Evolutionary conservation across 2,797 vertebrate genomes (phyloP), one percentile per base, ranked within the genome.

Genomic region (Chelmon rostratus): DNA sequence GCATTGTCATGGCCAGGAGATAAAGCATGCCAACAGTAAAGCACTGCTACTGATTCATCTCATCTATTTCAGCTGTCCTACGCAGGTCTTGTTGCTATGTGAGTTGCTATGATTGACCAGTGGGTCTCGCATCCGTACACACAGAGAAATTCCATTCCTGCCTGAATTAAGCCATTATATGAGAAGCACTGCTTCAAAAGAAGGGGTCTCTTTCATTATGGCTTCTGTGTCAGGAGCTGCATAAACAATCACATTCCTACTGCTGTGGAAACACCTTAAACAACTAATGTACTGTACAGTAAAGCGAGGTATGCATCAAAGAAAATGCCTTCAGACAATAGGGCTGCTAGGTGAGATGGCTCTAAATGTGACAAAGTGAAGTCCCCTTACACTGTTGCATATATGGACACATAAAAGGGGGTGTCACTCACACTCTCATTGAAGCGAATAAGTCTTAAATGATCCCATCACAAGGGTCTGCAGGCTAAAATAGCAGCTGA

Each of bases 81-180:
- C 73, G 83, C 85, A 82, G 78, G 81, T 76, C 88, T 83, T 86
- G 93, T 93, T 91, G 91, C 93, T 91, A 91, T 91, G 91, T 73
- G 74, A 81, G 89, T 90, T 89, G 88, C 87, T 89, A 89, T 87
- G 88, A 92, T 89, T 92, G 87, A 90, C 88, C 89, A 85, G 64
- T 35, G n/a, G 78, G 83, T 85, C 70, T 86, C 65, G 73, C 73
- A 83, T 73, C 76, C 68, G 1, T 64, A 75, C 31, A 21, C 31
- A 59, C 46, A 56, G 53, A 68, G 63, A 61, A 72, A 86, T 84
- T 83, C 61, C 61, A 79, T 76, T 80, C 58, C 66, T 68, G 70
- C 44, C 62, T 82, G 50, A 73, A 84, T 80, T 52, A 82, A 86
- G 69, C n/a, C 72, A 75, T 84, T 78, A 76, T 65, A 80, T 52